Evolutionary conservation across 2,797 vertebrate species (phyloP).

Genomic region (Dendrocincla tyrannina): DNA sequence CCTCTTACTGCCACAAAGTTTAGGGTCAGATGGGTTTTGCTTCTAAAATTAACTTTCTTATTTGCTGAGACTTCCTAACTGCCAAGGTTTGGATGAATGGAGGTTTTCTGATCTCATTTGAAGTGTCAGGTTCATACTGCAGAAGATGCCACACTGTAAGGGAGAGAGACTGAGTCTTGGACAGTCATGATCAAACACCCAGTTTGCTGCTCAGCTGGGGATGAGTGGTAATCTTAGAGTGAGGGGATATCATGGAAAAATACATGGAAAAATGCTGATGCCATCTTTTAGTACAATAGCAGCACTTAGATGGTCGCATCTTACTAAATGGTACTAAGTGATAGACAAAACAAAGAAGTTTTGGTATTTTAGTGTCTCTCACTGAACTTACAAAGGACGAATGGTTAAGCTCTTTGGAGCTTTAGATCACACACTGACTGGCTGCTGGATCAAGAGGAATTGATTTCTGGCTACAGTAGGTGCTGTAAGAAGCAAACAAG

Average conservation of each 20-base stretch:
- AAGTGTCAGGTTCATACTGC: background rate
- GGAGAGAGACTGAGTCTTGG: background rate
- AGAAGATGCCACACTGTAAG: background rate
- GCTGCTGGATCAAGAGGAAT: slow-evolving; percentile 7
- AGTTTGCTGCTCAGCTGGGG: background rate
- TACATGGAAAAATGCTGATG: background rate
- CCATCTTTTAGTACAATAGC: background rate
- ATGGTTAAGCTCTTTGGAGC: background rate
- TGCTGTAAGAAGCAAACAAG: background rate
- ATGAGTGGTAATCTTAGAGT: background rate
- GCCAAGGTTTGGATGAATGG: background rate
- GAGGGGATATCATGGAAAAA: background rate
- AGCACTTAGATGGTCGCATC: background rate
- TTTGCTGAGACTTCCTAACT: background rate
- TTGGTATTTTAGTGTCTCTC: background rate
- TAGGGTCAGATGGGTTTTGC: background rate
- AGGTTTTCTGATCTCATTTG: background rate
- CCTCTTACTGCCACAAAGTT: background rate
- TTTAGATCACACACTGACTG: background rate
- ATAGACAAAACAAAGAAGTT: background rate
- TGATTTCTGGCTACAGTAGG: slow-evolving; percentile 16
- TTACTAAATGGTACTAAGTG: background rate
- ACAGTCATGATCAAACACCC: background rate
- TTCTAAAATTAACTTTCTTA: background rate
- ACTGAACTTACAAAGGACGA: background rate